Evolutionary conservation across 2,113 vertebrate species (phyloP).

Genomic region (Actinemys pallida): DNA sequence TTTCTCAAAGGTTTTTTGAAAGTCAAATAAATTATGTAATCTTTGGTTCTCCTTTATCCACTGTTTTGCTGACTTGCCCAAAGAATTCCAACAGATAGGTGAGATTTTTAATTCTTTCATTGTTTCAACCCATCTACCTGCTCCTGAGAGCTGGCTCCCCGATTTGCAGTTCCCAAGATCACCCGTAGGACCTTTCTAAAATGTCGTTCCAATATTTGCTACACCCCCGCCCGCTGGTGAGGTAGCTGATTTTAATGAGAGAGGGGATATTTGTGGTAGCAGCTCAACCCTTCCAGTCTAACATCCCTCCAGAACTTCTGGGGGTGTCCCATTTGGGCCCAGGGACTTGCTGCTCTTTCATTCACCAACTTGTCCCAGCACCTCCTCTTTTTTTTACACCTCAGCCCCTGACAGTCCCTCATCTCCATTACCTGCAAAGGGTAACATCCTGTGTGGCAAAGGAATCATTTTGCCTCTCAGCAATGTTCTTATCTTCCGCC

Average conservation of each 20-base stretch:
- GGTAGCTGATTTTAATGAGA: not conserved
- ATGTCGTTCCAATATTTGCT: not conserved
- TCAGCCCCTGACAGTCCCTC: not conserved
- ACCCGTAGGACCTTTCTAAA: not conserved
- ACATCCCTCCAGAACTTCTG: not conserved
- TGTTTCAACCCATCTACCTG: not conserved
- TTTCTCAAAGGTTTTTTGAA: constrained; percentile 14
- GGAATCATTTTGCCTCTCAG: not conserved
- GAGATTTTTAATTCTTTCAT: not conserved
- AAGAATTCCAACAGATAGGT: not conserved
- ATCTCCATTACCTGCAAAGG: not conserved
- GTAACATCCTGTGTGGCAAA: not conserved
- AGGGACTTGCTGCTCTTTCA: not conserved
- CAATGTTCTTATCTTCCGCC: not conserved
- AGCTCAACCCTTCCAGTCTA: not conserved
- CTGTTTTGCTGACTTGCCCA: not conserved
- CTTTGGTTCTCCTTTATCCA: not conserved
- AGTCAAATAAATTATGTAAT: not conserved
- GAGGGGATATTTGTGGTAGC: not conserved
- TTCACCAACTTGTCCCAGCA: not conserved
- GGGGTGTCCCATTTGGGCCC: not conserved
- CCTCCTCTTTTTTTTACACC: not conserved
- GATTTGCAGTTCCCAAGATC: not conserved
- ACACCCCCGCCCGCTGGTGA: not conserved
- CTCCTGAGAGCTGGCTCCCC: not conserved